Conservation (phyloP, 2,113 vertebrate genomes). For the Sigmodon hispidus region DNA sequence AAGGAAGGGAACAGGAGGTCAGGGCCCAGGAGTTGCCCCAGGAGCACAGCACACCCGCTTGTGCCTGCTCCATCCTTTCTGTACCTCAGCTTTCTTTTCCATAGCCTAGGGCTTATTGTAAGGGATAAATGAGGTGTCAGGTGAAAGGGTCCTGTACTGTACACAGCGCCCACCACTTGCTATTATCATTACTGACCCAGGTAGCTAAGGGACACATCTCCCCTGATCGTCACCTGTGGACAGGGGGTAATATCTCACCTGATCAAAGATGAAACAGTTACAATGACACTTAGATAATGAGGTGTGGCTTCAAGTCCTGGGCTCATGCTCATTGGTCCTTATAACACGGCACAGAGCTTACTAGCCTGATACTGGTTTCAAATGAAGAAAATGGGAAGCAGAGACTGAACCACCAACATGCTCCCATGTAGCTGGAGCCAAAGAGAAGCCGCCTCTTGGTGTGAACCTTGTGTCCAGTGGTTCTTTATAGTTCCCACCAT, state of each 20-base stretch:
- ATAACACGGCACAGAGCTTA: not conserved
- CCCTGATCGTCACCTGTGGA: not conserved
- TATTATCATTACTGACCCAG: not conserved
- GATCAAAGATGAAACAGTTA: not conserved
- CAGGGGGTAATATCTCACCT: rapidly evolving
- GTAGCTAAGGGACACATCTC: not conserved
- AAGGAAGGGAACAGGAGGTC: not conserved
- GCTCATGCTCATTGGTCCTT: not conserved
- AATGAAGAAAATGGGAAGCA: not conserved
- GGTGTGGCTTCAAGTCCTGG: not conserved
- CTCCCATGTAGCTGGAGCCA: not conserved
- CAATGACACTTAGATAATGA: not conserved
- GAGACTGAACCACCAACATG: not conserved
- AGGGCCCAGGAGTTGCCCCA: not conserved
- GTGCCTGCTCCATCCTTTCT: not conserved
- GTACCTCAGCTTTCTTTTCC: not conserved
- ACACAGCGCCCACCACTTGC: not conserved
- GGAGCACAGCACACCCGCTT: not conserved
- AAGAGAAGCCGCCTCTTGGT: not conserved
- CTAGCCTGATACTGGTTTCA: not conserved
- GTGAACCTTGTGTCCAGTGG: not conserved
- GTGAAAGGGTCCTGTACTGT: not conserved
- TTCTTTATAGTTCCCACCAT: not conserved
- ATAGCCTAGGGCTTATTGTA: not conserved
- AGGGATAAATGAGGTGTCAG: not conserved